Base-by-base conservation (phyloP, 2,113 vertebrate genomes). In the Patagioenas fasciata region DNA sequence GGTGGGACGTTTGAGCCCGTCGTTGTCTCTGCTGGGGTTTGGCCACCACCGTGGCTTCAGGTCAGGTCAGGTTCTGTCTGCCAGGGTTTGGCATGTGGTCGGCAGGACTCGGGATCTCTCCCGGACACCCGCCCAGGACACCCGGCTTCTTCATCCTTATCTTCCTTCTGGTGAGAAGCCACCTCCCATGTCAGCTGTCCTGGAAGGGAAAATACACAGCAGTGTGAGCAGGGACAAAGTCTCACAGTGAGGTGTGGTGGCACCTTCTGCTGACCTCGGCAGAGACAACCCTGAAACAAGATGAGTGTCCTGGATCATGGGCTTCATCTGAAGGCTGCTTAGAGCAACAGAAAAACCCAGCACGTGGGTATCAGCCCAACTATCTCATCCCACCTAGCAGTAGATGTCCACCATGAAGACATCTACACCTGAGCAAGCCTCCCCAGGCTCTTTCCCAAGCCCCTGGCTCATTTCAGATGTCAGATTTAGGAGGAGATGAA, bases 241-340 rank as follows among this genome's bases (percentile, higher is more conserved):
- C 42, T 16, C 60, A 12, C 0, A 0, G 2, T 19, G 56, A n/a
- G 48, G 20, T 17, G 3, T 0, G 65, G 47, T 31, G 66, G 57
- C n/a, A 64, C 34, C n/a, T 88, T 36, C 38, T 80, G 38, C 32
- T 70, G 89, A 25, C n/a, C 65, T 79, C 0, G 0, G 32, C 32
- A 74, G 60, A 51, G 56, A 19, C 14, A 36, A 44, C 23, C 13
- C 40, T 40, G 53, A 54, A 44, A 32, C 36, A 51, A 13, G 13
- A 13, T 10, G 25, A 11, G 19, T 4, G 9, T 69, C 40, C 73
- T 38, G 69, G 44, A 42, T 31, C 60, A 18, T 3, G 34, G 32
- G 7, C 29, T 89, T 78, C 64, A 20, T 56, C 62, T n/a, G 25
- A 24, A 71, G 40, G 64, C 29, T 16, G 5, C 61, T 28, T 28